Conservation (phyloP, 2,888 invertebrate species). For the Campopleginae sp. region DNA sequence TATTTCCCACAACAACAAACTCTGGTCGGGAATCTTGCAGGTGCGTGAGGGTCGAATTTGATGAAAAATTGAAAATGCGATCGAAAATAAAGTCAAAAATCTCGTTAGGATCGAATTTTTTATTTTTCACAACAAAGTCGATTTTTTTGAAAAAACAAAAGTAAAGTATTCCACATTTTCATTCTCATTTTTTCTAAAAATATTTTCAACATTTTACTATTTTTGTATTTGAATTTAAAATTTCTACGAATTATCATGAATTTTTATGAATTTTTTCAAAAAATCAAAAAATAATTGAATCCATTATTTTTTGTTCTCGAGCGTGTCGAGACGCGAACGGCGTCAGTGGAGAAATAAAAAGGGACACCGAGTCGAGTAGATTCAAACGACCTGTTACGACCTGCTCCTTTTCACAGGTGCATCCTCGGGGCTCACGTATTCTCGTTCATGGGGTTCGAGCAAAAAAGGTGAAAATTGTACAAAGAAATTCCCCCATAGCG, state of each 20-base stretch:
- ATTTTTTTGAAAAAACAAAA: neutral
- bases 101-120: neutral
- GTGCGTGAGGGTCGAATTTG: neutral
- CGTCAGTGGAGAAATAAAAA: constrained; percentile 30
- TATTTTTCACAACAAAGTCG: neutral
- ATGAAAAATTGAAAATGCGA: neutral
- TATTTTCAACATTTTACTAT: too few relatives aligned
- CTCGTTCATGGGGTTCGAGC: constrained; percentile 14
- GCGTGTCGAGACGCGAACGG: constrained; percentile 18
- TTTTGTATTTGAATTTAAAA: neutral
- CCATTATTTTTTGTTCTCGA: neutral
- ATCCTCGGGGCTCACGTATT: constrained; percentile 48
- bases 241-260: neutral
- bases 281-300: constrained; percentile 3
- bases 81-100: neutral
- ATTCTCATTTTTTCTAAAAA: too few relatives aligned
- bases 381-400: constrained; percentile 80
- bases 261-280: constrained; percentile 23
- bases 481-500: constrained; percentile 36
- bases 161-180: constrained; percentile 1
- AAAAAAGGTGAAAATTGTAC: constrained; percentile 36
- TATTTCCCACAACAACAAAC: neutral
- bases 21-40: neutral
- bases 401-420: constrained; percentile 82
- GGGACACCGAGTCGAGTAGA: constrained; percentile 51